phyloP scores from a whole-genome alignment of 2,888 invertebrate genomes.

The Odontothrips loti region DNA sequence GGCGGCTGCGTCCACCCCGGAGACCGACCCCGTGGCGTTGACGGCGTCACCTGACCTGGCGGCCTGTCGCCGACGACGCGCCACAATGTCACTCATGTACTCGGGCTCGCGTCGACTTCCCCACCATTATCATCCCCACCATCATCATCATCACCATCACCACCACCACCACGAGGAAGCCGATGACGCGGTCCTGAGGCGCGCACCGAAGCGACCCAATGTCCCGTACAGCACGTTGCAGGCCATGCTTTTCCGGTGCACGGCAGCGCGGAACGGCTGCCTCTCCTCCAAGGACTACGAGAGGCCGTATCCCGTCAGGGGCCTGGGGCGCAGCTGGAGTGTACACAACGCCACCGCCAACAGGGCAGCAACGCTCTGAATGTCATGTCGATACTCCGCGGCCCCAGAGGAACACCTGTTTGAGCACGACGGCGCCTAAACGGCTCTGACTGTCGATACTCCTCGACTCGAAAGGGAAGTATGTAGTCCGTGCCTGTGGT shows the following conservation, averaged over 20 bases:
- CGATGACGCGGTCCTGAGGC: not conserved
- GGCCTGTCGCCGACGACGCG: not conserved
- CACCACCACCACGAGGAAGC: not conserved
- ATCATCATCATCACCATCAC: not conserved
- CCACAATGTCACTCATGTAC: conserved; percentile 13
- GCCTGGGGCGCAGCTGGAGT: conserved; percentile 1
- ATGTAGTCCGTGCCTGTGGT: too few relatives aligned
- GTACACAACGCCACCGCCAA: conserved; percentile 5
- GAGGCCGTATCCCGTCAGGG: not conserved
- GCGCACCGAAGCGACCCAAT: not conserved
- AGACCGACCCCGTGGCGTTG: not conserved
- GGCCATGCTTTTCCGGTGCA: conserved; percentile 14
- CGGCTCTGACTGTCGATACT: too few relatives aligned
- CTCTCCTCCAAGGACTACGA: conserved; percentile 3
- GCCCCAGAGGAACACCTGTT: not conserved
- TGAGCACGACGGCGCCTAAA: too few relatives aligned
- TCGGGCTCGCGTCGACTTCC: not conserved
- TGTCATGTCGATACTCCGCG: not conserved
- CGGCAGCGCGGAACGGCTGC: conserved; percentile 1
- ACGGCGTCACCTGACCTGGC: not conserved
- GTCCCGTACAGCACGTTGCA: conserved; percentile 16
- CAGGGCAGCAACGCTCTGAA: not conserved
- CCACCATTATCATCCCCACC: not conserved
- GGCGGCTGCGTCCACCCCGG: not conserved
- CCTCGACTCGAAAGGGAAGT: too few relatives aligned